Base-by-base conservation (phyloP, 2,888 invertebrate species). In the Coecobrya sp. region DNA sequence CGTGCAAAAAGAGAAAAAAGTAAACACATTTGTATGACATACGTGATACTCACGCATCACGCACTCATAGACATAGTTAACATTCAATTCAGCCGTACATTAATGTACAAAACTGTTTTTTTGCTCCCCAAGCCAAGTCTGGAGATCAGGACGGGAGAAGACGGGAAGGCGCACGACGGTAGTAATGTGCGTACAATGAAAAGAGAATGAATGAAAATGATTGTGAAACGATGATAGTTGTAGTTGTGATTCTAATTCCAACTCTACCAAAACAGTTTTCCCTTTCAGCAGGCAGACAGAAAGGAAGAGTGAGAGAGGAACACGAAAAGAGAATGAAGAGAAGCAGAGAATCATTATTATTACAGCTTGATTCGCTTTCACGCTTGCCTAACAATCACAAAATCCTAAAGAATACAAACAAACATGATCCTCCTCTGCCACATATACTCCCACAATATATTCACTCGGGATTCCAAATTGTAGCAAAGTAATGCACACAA, bases 281-380 rank as follows among this genome's bases (percentile, higher is more conserved):
- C 86, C 27, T 86, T 70, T 70, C 49, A 70, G 45, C 76, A 11
- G 49, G 16, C 25, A 42, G 27, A 42, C 8, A 13, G 79, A 82
- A 19, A 52, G n/a, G n/a, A n/a, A n/a, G n/a, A n/a, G n/a, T n/a
- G n/a, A 68, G 62, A 82, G 70, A 84, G 73, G 25, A 87, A 86
- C 76, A 76, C 49, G 30, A 49, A n/a, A 76, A 76, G 49, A 76
- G 76, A 76, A 45, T n/a, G 73, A 76, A 76, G 25, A 76, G 76
- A 76, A 45, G 49, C 76, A 49, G 22, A 13, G 76, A 76, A 76
- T 91, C 59, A 91, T 87, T 87, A 87, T 91, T 91, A 91, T 91
- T 91, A 73, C 87, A 91, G 91, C 91, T 87, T 91, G 82, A 91
- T 87, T 87, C 87, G 73, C 81, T 91, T 91, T 91, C 91, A 91